These are phyloP conservation scores for Octomys mimax DNA, from an alignment of 2,797 vertebrate species.

Conservation along the genomic window DNA sequence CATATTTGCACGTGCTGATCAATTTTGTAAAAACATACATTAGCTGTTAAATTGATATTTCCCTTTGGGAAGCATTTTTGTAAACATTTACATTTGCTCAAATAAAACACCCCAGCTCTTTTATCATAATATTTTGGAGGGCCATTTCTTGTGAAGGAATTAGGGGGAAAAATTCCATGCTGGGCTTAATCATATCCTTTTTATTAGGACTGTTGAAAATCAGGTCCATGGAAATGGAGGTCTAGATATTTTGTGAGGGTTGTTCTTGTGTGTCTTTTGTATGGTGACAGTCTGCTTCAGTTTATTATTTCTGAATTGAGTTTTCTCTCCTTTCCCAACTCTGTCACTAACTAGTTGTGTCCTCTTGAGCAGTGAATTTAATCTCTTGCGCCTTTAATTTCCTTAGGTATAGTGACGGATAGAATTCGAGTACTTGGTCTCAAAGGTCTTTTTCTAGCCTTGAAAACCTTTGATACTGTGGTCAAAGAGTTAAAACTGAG, in stretches of 20 bases:
- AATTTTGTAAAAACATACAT: slow-evolving; percentile 77
- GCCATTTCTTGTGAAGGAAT: slow-evolving; percentile 14
- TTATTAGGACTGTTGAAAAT: background rate
- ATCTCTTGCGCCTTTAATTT: background rate
- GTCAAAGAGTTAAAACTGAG: background rate
- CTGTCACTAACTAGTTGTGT: background rate
- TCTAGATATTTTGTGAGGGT: background rate
- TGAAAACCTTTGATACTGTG: background rate
- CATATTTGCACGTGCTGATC: slow-evolving; percentile 70
- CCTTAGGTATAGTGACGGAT: background rate
- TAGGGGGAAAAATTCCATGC: background rate
- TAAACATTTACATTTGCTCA: slow-evolving; percentile 78
- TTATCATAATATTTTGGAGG: slow-evolving; percentile 68
- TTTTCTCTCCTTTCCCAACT: slow-evolving; percentile 48
- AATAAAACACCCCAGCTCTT: slow-evolving; percentile 50
- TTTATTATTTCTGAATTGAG: slow-evolving; percentile 43
- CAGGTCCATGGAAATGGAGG: background rate
- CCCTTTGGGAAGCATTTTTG: slow-evolving; percentile 73
- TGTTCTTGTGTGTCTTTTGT: slow-evolving; percentile 30
- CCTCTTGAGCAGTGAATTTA: slow-evolving; percentile 1
- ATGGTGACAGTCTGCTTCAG: background rate
- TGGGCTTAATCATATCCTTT: background rate
- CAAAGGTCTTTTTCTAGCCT: background rate
- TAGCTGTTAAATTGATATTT: slow-evolving; percentile 78
- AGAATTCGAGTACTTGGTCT: background rate